A percentile compares a stretch with the other conserved stretches of the same genome.
These are phyloP conservation scores for Lasioglossum marginatum DNA, from an alignment of 2,888 invertebrate genomes.

Conservation along the genomic window DNA sequence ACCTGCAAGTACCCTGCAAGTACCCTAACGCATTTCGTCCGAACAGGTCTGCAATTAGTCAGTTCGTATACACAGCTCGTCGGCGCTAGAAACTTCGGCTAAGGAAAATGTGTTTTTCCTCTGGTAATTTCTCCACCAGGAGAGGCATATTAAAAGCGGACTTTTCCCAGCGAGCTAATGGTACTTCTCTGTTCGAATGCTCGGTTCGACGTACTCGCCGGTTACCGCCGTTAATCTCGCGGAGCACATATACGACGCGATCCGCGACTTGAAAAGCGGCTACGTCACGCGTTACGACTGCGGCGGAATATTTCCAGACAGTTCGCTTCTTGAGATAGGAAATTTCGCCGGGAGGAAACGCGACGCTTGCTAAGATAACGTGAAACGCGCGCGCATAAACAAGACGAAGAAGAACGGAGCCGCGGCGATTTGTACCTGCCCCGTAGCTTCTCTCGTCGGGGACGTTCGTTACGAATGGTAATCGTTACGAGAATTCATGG, in stretches of 20 bases:
- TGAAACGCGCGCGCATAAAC: conserved; percentile 33
- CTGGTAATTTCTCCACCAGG: neutral
- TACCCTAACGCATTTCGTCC: neutral
- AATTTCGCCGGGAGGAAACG: conserved; percentile 19
- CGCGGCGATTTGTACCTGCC: conserved; percentile 58
- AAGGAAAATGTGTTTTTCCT: neutral
- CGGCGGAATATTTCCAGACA: conserved; percentile 28
- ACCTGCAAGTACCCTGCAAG: too few relatives aligned
- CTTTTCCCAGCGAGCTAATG: conserved; percentile 23
- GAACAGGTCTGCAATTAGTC: neutral
- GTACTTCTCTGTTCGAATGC: conserved; percentile 33
- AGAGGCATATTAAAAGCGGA: conserved; percentile 5
- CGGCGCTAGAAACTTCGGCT: neutral
- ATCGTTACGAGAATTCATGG: conserved; percentile 56
- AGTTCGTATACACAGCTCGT: neutral
- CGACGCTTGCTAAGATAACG: conserved; percentile 45
- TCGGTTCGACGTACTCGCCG: conserved; percentile 17
- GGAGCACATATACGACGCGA: conserved; percentile 20
- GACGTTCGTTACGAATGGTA: conserved; percentile 63
- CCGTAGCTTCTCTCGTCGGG: conserved; percentile 38
- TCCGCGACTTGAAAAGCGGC: conserved; percentile 11
- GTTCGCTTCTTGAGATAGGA: conserved; percentile 20
- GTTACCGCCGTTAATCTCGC: conserved; percentile 20
- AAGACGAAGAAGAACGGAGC: conserved; percentile 39
- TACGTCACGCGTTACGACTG: neutral